Base-by-base conservation (phyloP, 2,113 vertebrate species). In the Solea senegalensis region DNA sequence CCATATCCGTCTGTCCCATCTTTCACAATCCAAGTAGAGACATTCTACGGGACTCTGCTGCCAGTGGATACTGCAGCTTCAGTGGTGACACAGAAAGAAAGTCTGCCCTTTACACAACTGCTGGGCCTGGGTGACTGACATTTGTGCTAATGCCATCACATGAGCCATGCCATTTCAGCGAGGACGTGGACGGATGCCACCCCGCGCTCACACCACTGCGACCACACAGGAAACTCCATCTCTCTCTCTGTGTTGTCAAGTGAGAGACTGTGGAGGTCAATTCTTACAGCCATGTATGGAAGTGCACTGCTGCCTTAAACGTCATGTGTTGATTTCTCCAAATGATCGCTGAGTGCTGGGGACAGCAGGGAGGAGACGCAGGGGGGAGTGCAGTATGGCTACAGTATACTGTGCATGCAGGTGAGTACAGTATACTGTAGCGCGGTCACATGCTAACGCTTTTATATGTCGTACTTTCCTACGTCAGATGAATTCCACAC, bases 101-200 rank as follows among this genome's bases (percentile, higher is more conserved):
- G 73, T 76, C 75, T 87, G 88, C 77, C 84, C 83, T 89, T 88
- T 82, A 66, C 82, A 59, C 87, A 77, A 81, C 80, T 64, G 48
- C 82, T 66, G 82, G 76, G 71, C 78, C 77, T 5, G 76, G 58
- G 62, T 78, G 81, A 88, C 62, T 87, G 88, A 85, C 88, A 88
- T 84, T 86, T 90, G 78, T 74, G 82, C 84, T 89, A 85, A 87
- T 87, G 86, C 80, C 88, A 88, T 88, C 86, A 77, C 86, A 84
- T 81, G 74, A 83, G 66, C 77, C 64, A 40, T 86, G 65, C 79
- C 86, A 78, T 85, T 81, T 86, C 72, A 68, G 14, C 27, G 69
- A 75, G 78, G 85, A 81, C 84, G 43, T 87, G 81, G 87, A 86
- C 75, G 65, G 66, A 80, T 81, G 81, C 88, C 86, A 83, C 80